Evolutionary conservation across 2,797 vertebrate genomes (phyloP), one percentile per base, ranked within the genome.

Genomic region (Hylomyscus alleni): DNA sequence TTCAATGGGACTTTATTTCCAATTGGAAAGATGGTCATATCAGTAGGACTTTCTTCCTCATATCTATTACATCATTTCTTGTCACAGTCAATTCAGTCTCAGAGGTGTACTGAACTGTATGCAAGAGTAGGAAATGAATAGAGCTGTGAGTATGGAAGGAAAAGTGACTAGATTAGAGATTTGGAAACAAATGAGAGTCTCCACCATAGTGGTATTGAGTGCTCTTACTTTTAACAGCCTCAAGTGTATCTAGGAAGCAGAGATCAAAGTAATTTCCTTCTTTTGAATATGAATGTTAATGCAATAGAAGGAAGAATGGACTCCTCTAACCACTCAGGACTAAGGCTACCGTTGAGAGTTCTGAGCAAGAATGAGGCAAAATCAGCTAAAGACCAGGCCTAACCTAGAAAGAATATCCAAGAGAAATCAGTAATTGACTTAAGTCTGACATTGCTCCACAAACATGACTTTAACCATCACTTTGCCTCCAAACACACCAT

Each of bases 221-320:
- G 7, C 5, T 19, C 37, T 72, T 92, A 60, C 69, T 91, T 88
- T 87, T 37, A 78, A 78, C 4, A 72, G 37, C 47, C 67, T 12
- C 31, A 69, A 85, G 50, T 19, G 76, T 3, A 90, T 15, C 24
- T 40, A 84, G 40, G 44, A 65, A 88, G 86, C 34, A 65, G 15
- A 50, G 31, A 84, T 65, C 56, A 73, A 60, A 58, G 37, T 50
- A 65, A n/a, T 10, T 9, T 34, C 19, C 15, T 44, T 47, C 78
- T 94, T 78, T 83, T 86, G 26, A 91, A 91, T 12, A 7, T n/a
- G 52, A 85, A 90, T 50, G 44, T 20, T 87, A 54, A 75, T 76
- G 20, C 19, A 56, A 60, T 0, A 34, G 76, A 86, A 54, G 20
- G 13, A 72, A 83, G 22, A 77, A 81, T 14, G 6, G 10, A 44